Evolutionary conservation across 2,888 invertebrate genomes (phyloP).

Genomic region (Nemurella pictetii): DNA sequence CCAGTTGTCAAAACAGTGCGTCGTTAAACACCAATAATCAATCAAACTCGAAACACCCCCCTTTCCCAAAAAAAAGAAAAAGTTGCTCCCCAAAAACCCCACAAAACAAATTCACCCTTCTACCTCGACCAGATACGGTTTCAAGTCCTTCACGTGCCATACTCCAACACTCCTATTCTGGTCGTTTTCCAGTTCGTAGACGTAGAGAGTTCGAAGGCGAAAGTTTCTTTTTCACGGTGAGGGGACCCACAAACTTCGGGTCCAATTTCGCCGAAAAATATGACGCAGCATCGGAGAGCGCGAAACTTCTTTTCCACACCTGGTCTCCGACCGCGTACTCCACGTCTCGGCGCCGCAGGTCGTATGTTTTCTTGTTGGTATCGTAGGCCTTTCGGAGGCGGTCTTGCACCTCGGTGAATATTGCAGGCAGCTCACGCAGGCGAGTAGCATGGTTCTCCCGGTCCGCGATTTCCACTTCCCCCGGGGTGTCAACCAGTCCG

Average conservation of each 20-base stretch:
- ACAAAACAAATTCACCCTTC: no score
- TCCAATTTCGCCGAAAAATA: not conserved
- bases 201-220: not conserved
- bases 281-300: not conserved
- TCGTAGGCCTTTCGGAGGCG: not conserved
- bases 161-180: not conserved
- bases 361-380: not conserved
- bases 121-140: no score
- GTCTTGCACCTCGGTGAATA: not conserved
- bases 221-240: not conserved
- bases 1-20: no score
- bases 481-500: not conserved
- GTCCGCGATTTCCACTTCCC: not conserved
- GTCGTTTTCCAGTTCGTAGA: not conserved
- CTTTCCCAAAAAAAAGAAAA: no score
- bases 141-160: slow-evolving; percentile 4
- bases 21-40: no score
- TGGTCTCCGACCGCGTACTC: not conserved
- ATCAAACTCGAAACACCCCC: no score
- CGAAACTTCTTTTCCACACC: slow-evolving; percentile 6
- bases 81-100: no score
- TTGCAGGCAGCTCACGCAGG: not conserved
- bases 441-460: not conserved
- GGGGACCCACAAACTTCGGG: slow-evolving; percentile 13
- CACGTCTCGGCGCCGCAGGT: not conserved